Conservation (phyloP, 2,888 invertebrate genomes). For the Sisyra nigra region DNA sequence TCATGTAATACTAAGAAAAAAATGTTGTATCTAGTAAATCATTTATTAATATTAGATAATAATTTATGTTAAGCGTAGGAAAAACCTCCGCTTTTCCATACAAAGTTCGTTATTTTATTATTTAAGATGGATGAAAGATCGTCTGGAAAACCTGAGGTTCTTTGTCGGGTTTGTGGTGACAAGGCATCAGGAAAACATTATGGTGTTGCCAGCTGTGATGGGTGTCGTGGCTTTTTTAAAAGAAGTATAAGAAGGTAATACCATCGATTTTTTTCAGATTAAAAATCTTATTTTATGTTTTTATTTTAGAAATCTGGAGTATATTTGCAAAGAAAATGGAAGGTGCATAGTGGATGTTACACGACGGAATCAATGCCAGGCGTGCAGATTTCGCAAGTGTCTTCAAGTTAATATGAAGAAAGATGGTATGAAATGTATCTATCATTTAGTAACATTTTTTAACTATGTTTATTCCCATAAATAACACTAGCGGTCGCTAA, state of each 20-base stretch:
- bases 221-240: conserved; percentile 89
- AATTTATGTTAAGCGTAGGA: not conserved
- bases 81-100: not conserved
- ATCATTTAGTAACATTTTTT: not conserved
- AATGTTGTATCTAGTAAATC: not conserved
- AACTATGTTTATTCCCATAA: no score
- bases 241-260: conserved; percentile 68
- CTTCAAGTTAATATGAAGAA: conserved; percentile 84
- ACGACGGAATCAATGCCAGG: conserved; percentile 85
- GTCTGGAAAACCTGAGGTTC: conserved; percentile 35
- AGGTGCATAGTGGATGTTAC: conserved; percentile 83
- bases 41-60: not conserved
- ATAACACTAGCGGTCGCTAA: not conserved
- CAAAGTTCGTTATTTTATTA: not conserved
- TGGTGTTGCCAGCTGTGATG: conserved; percentile 78
- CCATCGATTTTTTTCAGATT: conserved; percentile 11
- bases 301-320: conserved; percentile 59
- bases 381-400: conserved; percentile 84
- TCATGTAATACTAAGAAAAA: not conserved
- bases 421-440: conserved; percentile 53
- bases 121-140: conserved; percentile 26
- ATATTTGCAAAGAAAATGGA: conserved; percentile 81
- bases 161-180: conserved; percentile 82
- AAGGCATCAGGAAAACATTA: conserved; percentile 77
- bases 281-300: conserved; percentile 1